Conservation (phyloP, 2,113 vertebrate species). For the Psittacara wagleri region DNA sequence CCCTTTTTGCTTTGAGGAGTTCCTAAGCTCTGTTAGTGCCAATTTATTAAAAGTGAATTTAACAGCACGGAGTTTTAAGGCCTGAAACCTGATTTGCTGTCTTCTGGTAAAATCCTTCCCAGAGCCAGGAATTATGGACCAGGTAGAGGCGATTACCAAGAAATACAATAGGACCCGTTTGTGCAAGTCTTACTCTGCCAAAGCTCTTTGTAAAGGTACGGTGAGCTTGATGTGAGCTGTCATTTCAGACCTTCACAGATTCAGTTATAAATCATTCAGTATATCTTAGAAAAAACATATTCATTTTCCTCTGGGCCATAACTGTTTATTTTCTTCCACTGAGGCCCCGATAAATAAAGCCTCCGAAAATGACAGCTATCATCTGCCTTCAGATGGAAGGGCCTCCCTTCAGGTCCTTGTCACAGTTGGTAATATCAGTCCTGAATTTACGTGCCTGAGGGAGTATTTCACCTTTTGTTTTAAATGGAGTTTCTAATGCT, state of each 20-base stretch:
- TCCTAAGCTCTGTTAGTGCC: background rate
- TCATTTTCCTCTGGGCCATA: background rate
- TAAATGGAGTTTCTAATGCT: background rate
- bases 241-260: background rate
- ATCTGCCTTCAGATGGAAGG: background rate
- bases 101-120: background rate
- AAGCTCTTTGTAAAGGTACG: background rate
- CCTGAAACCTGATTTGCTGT: background rate
- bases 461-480: background rate
- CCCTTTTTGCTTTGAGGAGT: constrained; percentile 21
- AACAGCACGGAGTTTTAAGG: background rate
- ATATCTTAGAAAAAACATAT: background rate
- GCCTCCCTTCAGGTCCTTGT: background rate
- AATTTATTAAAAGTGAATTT: constrained; percentile 2
- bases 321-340: background rate
- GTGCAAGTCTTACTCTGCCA: background rate
- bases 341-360: background rate
- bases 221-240: background rate
- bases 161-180: background rate
- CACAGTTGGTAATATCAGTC: background rate
- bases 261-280: background rate
- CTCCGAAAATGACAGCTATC: background rate
- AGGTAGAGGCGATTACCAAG: background rate
- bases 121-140: background rate
- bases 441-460: background rate